Evolutionary conservation across 2,113 vertebrate genomes (phyloP).

Genomic region (Lepus europaeus): DNA sequence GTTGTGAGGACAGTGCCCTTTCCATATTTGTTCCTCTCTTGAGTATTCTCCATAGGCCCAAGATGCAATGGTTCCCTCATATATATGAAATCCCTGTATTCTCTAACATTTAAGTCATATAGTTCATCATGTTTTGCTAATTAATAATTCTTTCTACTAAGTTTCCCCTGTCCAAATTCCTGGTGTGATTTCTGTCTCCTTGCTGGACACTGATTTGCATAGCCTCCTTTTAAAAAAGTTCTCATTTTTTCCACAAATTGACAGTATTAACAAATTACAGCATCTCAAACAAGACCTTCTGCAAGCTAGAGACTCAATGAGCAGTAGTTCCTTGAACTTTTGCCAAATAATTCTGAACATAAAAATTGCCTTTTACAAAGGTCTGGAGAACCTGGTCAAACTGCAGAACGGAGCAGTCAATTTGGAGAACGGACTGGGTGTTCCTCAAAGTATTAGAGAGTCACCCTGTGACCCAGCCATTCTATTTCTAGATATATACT

Average conservation of each 20-base stretch:
- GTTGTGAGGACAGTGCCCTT: background rate
- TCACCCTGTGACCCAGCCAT: background rate
- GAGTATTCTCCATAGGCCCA: background rate
- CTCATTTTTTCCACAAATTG: background rate
- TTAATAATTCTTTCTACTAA: constrained; percentile 18
- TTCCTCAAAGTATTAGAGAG: background rate
- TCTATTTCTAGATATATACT: background rate
- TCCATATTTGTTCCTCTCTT: background rate
- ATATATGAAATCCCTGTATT: background rate
- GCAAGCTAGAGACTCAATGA: background rate
- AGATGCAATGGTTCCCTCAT: too few relatives aligned
- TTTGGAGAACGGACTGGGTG: background rate
- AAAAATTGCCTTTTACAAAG: background rate
- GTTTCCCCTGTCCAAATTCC: background rate
- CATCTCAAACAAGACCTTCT: background rate
- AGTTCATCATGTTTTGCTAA: background rate
- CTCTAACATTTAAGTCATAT: background rate
- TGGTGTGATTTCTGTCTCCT: background rate
- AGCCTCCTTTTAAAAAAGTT: constrained; percentile 28
- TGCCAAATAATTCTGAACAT: background rate
- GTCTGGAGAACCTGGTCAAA: background rate
- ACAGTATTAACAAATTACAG: background rate
- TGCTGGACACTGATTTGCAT: background rate
- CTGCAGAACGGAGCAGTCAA: background rate
- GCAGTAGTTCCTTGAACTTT: background rate